phyloP scores from a whole-genome alignment of 2,888 invertebrate genomes.

The Callyntrura sp. region DNA sequence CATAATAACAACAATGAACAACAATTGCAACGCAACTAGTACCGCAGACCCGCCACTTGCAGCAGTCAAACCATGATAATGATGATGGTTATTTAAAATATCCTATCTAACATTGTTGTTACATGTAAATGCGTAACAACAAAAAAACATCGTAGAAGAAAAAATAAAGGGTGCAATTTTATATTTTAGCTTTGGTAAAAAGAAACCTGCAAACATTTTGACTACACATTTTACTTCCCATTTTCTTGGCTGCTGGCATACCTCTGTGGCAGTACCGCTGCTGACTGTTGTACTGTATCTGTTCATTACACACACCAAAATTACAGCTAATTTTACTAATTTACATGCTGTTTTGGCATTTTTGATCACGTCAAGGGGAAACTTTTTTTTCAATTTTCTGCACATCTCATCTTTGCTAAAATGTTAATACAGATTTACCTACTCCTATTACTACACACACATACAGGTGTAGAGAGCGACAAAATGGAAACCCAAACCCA shows the following conservation, averaged over 20 bases:
- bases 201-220: conserved; percentile 1
- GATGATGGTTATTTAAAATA: conserved; percentile 15
- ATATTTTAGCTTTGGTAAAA: neutral
- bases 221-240: neutral
- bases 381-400: conserved; percentile 34
- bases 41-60: neutral
- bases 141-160: neutral
- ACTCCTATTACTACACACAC: neutral
- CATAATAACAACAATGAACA: neutral
- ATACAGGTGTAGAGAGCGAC: neutral
- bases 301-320: neutral
- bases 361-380: conserved; percentile 13
- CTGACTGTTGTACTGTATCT: neutral
- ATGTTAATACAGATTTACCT: too few species aligned
- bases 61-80: too few species aligned
- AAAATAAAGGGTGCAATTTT: conserved; percentile 41
- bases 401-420: too few species aligned
- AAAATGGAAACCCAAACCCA: neutral
- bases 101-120: too few species aligned
- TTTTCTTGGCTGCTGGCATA: neutral
- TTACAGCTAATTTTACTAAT: conserved; percentile 37
- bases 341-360: conserved; percentile 40
- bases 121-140: neutral
- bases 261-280: neutral
- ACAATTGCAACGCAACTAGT: neutral